Conservation (phyloP, 2,113 vertebrate species). For the Desmodus rotundus region DNA sequence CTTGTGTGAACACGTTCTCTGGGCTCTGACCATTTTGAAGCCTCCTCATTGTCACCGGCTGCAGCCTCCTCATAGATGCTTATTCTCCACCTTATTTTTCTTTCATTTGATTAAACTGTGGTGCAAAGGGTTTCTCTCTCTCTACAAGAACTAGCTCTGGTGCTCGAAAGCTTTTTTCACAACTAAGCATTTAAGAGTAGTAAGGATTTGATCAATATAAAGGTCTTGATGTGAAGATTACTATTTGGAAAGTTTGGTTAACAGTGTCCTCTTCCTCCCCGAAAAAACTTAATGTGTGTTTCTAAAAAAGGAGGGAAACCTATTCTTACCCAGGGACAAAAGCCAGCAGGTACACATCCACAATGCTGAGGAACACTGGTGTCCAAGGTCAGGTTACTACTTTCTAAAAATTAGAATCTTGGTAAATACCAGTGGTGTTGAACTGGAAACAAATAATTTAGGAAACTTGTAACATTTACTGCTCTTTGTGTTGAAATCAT, state of each 20-base stretch:
- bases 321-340: not conserved
- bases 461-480: not conserved
- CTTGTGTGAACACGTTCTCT: not conserved
- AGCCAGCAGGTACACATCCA: not conserved
- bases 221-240: not conserved
- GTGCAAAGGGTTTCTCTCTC: not conserved
- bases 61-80: not conserved
- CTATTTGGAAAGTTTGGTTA: not conserved
- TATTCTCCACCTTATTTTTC: not conserved
- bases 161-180: not conserved
- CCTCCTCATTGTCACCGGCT: not conserved
- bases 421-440: not conserved
- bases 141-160: not conserved
- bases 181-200: not conserved
- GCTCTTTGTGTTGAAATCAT: not conserved
- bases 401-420: not conserved
- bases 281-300: not conserved
- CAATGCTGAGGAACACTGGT: not conserved
- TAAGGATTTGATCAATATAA: not conserved
- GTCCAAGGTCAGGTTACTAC: not conserved
- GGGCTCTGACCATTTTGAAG: not conserved
- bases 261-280: fast-evolving
- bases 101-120: not conserved
- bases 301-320: not conserved
- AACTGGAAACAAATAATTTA: not conserved